Base-by-base conservation (phyloP, 2,888 invertebrate genomes). In the Lottia gigantea region DNA sequence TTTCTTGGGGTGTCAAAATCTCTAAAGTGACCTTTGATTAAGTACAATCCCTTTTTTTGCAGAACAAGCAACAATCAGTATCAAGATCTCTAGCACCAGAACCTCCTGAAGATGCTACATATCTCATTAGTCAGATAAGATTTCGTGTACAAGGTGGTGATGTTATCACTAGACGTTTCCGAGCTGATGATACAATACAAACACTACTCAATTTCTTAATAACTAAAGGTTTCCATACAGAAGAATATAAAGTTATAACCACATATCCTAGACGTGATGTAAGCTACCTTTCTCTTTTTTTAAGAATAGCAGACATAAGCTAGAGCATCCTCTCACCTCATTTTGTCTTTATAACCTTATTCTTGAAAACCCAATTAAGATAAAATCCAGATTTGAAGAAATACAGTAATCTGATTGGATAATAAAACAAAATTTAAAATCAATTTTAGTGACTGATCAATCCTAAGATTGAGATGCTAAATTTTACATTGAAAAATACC, bases 191-290 rank as follows among this genome's bases (percentile, higher is more conserved):
- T 64, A 80, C 80, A 19, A 74, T 88, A 7, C 91, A 93, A 92
- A 93, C 93, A 78, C 91, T 97, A 85, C 90, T 97, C 80, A 95
- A 96, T 90, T 97, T 92, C 90, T 92, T 97, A 78, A 93, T 94
- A 71, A 95, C 95, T 64, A 92, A 95, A 90, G 97, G 97, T 72
- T 97, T 93, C 90, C 94, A 95, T 76, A 92, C 92, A 80, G 93
- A 94, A 82, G 94, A 94, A 86, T 97, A 93, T 88, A 97, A 97
- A 91, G 93, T 97, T 74, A 93, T 97, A 83, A 93, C 94, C 82
- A 95, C 95, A 89, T 97, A 95, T 94, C 97, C 97, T 87, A 92
- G 96, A 87, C 93, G 94, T 92, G 97, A 97, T 92, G 95, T 97
- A 91, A 94, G 95, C 93, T 31, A 6, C 31, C 2, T 40, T 40